phyloP scores from a whole-genome alignment of 1,140 invertebrate genomes.

The Drosophila tani region DNA sequence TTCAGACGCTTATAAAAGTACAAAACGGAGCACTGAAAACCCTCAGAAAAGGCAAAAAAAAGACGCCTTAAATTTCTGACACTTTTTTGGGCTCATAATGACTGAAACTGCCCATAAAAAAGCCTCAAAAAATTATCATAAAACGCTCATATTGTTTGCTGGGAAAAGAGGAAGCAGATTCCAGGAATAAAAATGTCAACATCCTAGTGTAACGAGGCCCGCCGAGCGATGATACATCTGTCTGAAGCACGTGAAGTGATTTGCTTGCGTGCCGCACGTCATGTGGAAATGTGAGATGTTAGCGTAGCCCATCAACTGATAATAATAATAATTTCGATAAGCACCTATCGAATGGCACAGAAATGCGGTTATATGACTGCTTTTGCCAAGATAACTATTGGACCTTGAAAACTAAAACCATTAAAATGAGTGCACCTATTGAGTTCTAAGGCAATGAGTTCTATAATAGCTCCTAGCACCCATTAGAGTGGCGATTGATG shows the following conservation, averaged over 20 bases:
- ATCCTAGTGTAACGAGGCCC: not conserved
- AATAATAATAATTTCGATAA: constrained; percentile 21
- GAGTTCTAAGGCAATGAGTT: not conserved
- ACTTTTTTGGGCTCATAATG: no score
- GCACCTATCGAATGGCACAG: constrained; percentile 5
- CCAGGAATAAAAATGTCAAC: constrained; percentile 11
- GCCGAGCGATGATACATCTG: constrained; percentile 1
- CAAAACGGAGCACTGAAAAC: no score
- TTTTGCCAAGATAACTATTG: not conserved
- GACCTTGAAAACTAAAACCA: constrained; percentile 3
- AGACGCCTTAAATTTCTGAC: no score
- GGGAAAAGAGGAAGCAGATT: not conserved
- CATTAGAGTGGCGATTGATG: not conserved
- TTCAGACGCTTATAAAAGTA: no score
- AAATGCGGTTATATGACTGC: constrained; percentile 13
- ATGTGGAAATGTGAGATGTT: constrained; percentile 18
- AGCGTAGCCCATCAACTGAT: constrained; percentile 19
- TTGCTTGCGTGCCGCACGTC: constrained; percentile 32
- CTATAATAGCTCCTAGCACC: not conserved
- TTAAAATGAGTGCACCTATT: not conserved
- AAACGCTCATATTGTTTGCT: no score
- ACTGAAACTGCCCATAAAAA: no score
- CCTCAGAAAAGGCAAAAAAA: no score
- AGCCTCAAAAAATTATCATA: no score
- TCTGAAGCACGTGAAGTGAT: not conserved